Evolutionary conservation across 2,113 vertebrate genomes (phyloP).

Genomic region (Corapipo altera): DNA sequence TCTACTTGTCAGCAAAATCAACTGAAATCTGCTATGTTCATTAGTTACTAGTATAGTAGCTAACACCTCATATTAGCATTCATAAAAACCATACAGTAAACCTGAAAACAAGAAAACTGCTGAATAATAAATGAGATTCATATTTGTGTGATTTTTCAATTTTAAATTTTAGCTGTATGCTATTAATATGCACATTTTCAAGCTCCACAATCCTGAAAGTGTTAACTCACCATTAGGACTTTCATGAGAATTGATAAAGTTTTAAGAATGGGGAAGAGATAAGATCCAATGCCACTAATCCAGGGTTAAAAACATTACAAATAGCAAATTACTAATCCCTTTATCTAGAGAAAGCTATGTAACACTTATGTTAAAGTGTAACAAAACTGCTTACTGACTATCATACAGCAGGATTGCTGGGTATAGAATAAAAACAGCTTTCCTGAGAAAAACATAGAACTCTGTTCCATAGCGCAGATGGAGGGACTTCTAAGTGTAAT

Average conservation of each 20-base stretch:
- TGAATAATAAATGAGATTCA: neutral
- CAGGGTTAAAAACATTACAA: neutral
- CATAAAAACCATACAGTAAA: neutral
- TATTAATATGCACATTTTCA: neutral
- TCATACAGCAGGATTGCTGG: neutral
- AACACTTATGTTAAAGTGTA: neutral
- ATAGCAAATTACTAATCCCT: neutral
- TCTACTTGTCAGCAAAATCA: neutral
- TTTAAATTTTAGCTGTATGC: neutral
- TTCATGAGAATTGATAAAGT: neutral
- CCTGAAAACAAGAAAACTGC: neutral
- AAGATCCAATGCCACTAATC: neutral
- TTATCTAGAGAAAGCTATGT: neutral
- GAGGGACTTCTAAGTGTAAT: neutral
- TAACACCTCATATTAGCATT: neutral
- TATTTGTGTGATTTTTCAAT: neutral
- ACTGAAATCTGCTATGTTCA: neutral
- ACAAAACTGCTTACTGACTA: neutral
- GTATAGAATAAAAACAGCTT: neutral
- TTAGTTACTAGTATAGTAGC: neutral
- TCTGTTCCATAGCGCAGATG: neutral
- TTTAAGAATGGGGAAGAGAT: neutral
- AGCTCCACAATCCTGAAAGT: neutral
- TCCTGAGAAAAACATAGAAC: neutral
- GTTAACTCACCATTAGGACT: neutral